Evolutionary conservation across 1,140 invertebrate genomes (phyloP), one percentile per base, ranked within the genome.

Genomic region (Heliconius congener): DNA sequence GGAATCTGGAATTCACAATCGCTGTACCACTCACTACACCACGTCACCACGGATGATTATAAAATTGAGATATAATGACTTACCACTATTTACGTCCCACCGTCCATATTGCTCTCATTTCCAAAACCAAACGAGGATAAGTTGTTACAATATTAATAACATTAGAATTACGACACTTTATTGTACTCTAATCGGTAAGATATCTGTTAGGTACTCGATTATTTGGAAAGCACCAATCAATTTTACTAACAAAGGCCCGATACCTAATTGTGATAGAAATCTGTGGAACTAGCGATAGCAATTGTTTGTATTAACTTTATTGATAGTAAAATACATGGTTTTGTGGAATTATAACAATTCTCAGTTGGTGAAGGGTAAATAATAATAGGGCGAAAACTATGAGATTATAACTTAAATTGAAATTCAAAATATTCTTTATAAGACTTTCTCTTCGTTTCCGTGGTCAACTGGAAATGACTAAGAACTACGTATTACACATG

Each of bases 141-240:
- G 84, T 86, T 81, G 86, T 88, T 91, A 88, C 87, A 86, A 91
- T 89, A 85, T 91, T 89, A 91, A 88, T 91, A 90, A 87, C 85
- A 88, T 90, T 76, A 73, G 83, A 90, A 87, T 91, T 91, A 87
- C 90, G 85, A 88, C 86, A 90, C 88, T 77, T 91, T 79, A 89
- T 91, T 91, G 89, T 90, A 78, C 57, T 81, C 27, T 77, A 70
- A 77, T 81, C 66, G 66, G 37, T 66, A 27, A 55, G 70, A 76
- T 55, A 50, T 71, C 75, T 71, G 46, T 80, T 73, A 8, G 50
- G 50, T 52, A 60, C 55, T 19, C 16, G 66, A 30, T 19, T 42
- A 55, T 80, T 80, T 76, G 70, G 74, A 52, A 76, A 76, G 19
- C 18, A 52, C 42, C 70, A 73, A 76, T 76, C 79, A 57, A 71